Evolutionary conservation across 2,113 vertebrate species (phyloP).

Genomic region (Baryphthengus martii): DNA sequence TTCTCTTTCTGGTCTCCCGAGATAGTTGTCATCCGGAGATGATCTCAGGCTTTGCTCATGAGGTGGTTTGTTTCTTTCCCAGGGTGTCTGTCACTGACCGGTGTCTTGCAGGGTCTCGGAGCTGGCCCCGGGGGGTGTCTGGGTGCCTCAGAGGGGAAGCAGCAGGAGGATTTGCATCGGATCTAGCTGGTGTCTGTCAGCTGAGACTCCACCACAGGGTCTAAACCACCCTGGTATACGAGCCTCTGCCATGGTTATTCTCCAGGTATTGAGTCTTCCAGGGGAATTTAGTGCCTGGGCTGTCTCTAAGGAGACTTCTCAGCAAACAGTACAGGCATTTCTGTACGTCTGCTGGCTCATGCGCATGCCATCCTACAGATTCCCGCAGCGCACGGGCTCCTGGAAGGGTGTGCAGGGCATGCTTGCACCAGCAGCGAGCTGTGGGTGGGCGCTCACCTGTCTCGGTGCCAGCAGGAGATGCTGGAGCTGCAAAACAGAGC

Average conservation of each 20-base stretch:
- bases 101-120: too few relatives aligned
- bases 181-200: background rate
- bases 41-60: background rate
- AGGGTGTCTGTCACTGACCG: accelerated
- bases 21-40: background rate
- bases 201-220: background rate
- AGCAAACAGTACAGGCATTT: background rate
- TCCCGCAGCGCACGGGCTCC: background rate
- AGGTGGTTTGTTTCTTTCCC: background rate
- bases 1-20: background rate
- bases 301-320: slow-evolving; percentile 19
- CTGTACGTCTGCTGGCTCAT: background rate
- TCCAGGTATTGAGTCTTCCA: background rate
- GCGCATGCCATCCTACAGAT: accelerated
- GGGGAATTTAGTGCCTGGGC: background rate
- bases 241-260: background rate
- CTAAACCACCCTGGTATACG: accelerated
- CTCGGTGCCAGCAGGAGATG: background rate
- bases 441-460: background rate
- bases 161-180: background rate
- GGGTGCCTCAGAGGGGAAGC: background rate
- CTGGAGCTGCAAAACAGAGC: background rate
- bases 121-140: accelerated
- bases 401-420: background rate
- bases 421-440: accelerated